A percentile compares a stretch with the other conserved stretches of the same genome.
Conservation (phyloP, 2,113 vertebrate species). For the Nibea coibor region DNA sequence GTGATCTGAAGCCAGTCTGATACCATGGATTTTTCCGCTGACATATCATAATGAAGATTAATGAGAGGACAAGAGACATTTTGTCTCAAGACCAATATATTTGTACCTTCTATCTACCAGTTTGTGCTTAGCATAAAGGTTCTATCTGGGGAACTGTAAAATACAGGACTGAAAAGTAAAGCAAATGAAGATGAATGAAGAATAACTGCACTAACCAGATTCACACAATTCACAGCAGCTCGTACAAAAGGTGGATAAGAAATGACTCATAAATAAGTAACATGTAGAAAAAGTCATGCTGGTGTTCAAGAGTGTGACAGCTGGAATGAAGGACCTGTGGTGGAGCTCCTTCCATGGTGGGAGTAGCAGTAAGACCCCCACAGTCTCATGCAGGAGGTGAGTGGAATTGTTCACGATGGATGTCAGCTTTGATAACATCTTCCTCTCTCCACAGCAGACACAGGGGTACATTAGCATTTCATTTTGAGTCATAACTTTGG, state of each 20-base stretch:
- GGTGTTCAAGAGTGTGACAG: too few species aligned
- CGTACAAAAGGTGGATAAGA: too few species aligned
- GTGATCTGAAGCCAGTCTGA: constrained; percentile 8
- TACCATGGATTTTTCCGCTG: background rate
- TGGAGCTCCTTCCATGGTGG: too few species aligned
- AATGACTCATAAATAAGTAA: too few species aligned
- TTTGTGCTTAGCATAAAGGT: background rate
- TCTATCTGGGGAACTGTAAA: background rate
- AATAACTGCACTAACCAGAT: background rate
- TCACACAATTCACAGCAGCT: too few species aligned
- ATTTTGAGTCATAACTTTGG: background rate
- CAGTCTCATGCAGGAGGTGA: too few species aligned
- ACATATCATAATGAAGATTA: constrained; percentile 1
- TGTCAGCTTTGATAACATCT: too few species aligned
- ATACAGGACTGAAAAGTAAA: background rate
- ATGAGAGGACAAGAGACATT: constrained; percentile 11
- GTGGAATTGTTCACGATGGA: too few species aligned
- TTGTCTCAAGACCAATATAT: background rate
- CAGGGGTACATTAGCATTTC: background rate
- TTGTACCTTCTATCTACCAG: background rate
- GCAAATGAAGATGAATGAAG: background rate
- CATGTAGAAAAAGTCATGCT: too few species aligned
- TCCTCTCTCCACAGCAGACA: background rate
- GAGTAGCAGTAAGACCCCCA: too few species aligned
- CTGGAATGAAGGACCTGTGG: too few species aligned